Conservation (phyloP, 2,888 invertebrate genomes). For the Lochmaea capreae region DNA sequence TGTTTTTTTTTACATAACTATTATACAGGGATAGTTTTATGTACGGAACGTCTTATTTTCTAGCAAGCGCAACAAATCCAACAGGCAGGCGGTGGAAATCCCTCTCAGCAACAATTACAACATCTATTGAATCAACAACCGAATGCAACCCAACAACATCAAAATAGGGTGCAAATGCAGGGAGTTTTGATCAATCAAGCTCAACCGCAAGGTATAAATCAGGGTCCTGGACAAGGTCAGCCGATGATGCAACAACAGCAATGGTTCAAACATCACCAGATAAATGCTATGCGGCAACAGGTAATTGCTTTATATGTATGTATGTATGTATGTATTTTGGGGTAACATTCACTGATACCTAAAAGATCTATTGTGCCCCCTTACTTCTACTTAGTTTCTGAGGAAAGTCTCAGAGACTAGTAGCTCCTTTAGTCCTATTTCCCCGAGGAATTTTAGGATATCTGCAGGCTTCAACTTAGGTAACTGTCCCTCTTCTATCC, state of each 20-base stretch:
- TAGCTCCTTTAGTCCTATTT: too few relatives aligned
- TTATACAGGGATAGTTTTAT: too few relatives aligned
- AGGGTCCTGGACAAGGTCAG: constrained; percentile 56
- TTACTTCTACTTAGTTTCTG: too few relatives aligned
- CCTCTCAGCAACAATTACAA: constrained; percentile 71
- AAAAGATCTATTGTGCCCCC: too few relatives aligned
- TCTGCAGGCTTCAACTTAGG: too few relatives aligned
- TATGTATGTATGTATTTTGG: too few relatives aligned
- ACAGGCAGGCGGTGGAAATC: constrained; percentile 57
- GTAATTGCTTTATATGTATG: background rate
- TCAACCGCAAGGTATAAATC: constrained; percentile 54
- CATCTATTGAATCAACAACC: constrained; percentile 63
- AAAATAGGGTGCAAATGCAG: constrained; percentile 68
- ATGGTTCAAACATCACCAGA: constrained; percentile 66
- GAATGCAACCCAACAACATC: constrained; percentile 67
- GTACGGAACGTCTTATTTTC: constrained; percentile 26
- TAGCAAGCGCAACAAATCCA: constrained; percentile 59
- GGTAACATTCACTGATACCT: too few relatives aligned
- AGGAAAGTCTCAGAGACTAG: too few relatives aligned
- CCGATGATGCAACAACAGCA: constrained; percentile 64
- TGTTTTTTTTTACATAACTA: too few relatives aligned
- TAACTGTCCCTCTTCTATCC: too few relatives aligned
- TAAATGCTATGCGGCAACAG: constrained; percentile 61
- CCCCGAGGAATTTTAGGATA: too few relatives aligned
- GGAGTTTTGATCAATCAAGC: constrained; percentile 62